These are phyloP conservation scores for Oxycera nigricornis DNA, from an alignment of 2,888 invertebrate species.

Conservation along the genomic window DNA sequence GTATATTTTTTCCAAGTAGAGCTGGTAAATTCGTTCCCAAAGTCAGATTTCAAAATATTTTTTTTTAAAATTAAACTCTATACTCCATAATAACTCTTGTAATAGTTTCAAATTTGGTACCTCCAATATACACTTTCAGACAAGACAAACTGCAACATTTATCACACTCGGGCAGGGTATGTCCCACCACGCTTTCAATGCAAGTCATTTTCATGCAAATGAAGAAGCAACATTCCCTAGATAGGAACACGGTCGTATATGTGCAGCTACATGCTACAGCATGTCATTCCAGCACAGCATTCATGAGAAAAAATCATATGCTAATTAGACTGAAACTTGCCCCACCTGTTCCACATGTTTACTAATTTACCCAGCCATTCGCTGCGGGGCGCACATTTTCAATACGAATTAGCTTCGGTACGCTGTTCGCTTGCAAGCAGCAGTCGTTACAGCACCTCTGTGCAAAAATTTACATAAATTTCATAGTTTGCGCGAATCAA, in stretches of 20 bases:
- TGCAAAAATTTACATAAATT: constrained; percentile 23
- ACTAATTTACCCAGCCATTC: not conserved
- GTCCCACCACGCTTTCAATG: not conserved
- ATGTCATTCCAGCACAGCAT: not conserved
- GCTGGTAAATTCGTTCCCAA: too few species aligned
- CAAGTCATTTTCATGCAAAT: constrained; percentile 33
- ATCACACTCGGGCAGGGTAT: not conserved
- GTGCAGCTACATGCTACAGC: not conserved
- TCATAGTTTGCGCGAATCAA: not conserved
- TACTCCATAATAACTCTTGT: too few species aligned
- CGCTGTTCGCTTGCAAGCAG: too few species aligned
- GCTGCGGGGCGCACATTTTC: not conserved
- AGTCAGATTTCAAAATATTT: too few species aligned
- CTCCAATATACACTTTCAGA: constrained; percentile 8
- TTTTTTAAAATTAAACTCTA: too few species aligned
- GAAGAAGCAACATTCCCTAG: not conserved
- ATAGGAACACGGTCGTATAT: not conserved
- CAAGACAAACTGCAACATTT: constrained; percentile 30
- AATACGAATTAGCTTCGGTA: too few species aligned
- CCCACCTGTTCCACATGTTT: constrained; percentile 26
- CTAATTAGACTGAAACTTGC: constrained; percentile 24
- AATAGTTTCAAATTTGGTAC: not conserved
- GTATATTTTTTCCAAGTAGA: too few species aligned
- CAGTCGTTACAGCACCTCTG: not conserved
- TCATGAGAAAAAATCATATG: constrained; percentile 17